Evolutionary conservation across 2,113 vertebrate species (phyloP).

Genomic region (Sardina pilchardus): DNA sequence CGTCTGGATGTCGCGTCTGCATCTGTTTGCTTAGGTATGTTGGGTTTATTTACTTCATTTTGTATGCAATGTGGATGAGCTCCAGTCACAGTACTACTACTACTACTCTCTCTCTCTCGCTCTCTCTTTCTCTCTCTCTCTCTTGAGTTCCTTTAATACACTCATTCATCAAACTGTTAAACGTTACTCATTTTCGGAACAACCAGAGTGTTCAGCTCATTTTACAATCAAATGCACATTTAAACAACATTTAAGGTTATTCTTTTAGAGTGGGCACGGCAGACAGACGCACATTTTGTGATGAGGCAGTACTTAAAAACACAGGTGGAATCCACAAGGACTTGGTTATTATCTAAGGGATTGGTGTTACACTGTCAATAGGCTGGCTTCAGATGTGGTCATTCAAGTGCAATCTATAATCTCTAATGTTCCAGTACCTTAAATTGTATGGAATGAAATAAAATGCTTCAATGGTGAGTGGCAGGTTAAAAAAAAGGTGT

Average conservation of each 20-base stretch:
- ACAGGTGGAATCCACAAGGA: no score
- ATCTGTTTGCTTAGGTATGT: slow-evolving; percentile 87
- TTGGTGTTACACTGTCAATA: neutral
- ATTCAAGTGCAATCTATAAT: neutral
- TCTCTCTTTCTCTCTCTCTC: neutral
- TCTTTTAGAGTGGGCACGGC: neutral
- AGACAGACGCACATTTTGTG: neutral
- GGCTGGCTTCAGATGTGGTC: neutral
- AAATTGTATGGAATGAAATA: neutral
- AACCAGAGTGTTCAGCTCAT: no score
- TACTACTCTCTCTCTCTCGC: no score
- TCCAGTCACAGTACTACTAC: neutral
- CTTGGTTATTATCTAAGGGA: neutral
- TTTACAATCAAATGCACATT: no score
- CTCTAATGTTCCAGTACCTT: neutral
- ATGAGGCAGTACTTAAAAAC: neutral
- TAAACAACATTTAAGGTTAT: neutral
- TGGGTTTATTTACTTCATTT: neutral
- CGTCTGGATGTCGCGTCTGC: slow-evolving; percentile 87
- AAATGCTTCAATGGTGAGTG: neutral
- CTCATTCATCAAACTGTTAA: neutral
- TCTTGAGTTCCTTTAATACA: neutral
- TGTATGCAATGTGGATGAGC: neutral
- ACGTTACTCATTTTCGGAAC: neutral
- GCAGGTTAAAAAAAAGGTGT: no score